A percentile compares a stretch with the other conserved stretches of the same genome.
Evolutionary conservation across 2,888 invertebrate species (phyloP).

Genomic region (Tortricodes alternella): DNA sequence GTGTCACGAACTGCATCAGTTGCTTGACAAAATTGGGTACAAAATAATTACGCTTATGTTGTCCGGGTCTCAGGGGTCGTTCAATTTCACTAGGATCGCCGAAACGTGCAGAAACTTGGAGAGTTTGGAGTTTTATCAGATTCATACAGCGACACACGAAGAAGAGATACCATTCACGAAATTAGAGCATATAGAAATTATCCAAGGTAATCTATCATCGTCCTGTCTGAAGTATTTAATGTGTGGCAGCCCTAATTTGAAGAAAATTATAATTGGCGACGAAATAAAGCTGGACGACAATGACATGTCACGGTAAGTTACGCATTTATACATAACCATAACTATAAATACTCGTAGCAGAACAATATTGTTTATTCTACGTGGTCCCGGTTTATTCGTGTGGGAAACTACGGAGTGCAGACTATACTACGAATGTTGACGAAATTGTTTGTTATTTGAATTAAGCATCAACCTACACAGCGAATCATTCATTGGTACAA

Average conservation of each 20-base stretch:
- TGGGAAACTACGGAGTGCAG: not conserved
- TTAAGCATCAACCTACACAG: not conserved
- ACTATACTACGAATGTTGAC: slow-evolving; percentile 1
- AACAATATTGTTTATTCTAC: not conserved
- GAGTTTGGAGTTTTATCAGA: slow-evolving; percentile 86
- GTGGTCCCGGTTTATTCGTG: not conserved
- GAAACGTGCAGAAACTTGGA: slow-evolving; percentile 83
- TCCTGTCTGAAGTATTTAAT: slow-evolving; percentile 84
- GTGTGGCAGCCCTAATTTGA: slow-evolving; percentile 82
- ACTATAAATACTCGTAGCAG: slow-evolving; percentile 3
- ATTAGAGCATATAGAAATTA: slow-evolving; percentile 85
- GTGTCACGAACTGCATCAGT: slow-evolving; percentile 82
- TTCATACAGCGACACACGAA: slow-evolving; percentile 83
- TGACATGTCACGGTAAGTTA: slow-evolving; percentile 83
- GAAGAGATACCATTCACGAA: slow-evolving; percentile 82
- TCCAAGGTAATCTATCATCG: slow-evolving; percentile 84
- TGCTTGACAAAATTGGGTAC: slow-evolving; percentile 80
- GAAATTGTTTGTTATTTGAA: slow-evolving; percentile 5
- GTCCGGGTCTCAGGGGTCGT: slow-evolving; percentile 80
- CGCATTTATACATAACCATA: slow-evolving; percentile 8
- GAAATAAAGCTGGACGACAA: slow-evolving; percentile 85
- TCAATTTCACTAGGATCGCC: slow-evolving; percentile 83
- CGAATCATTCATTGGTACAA: not conserved
- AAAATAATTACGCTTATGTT: slow-evolving; percentile 82
- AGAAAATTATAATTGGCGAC: slow-evolving; percentile 85